Conservation (phyloP, 2,113 vertebrate species). For the Bos taurus region ARS-UCD2.0 NC_037331.1:87564501-87565000, state of each 20-base stretch:
- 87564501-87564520: not conserved
- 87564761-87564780: not conserved
- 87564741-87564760: not conserved
- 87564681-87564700: not conserved
- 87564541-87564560: not conserved
- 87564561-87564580: not conserved
- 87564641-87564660: not conserved
- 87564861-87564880: not conserved
- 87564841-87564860: conserved; percentile 20
- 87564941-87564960: not conserved
- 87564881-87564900: not conserved
- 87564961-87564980: not conserved
- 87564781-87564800: not conserved
- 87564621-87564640: not conserved
- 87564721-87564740: not conserved
- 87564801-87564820: not conserved
- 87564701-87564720: not conserved
- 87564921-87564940: not conserved
- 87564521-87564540: not conserved
- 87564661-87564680: not conserved
- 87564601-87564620: not conserved
- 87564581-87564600: not conserved
- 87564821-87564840: conserved; percentile 7
- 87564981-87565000: not conserved
- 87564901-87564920: not conserved